Evolutionary conservation across 1,140 invertebrate species (phyloP).

Genomic region (Hypsibius dujardini): DNA sequence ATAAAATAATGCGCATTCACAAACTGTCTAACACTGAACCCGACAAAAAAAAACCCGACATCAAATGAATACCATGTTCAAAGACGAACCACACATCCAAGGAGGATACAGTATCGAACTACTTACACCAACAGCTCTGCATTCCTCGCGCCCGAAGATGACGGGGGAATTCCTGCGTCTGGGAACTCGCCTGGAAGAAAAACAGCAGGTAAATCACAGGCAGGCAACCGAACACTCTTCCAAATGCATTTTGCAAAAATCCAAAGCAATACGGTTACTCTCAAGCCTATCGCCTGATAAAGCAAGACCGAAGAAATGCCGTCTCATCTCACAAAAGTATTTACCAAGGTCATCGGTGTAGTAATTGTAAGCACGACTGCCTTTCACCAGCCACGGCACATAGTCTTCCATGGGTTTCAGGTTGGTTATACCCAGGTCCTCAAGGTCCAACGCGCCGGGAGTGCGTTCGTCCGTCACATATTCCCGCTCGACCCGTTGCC

Average conservation of each 20-base stretch:
- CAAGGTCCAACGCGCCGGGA: not conserved
- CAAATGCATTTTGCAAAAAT: too few relatives aligned
- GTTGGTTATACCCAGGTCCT: not conserved
- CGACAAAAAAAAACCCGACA: too few relatives aligned
- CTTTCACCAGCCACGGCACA: not conserved
- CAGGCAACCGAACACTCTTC: not conserved
- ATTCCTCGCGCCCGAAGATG: not conserved
- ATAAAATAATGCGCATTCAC: too few relatives aligned
- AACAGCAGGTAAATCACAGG: not conserved
- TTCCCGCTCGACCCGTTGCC: not conserved
- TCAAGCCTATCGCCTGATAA: too few relatives aligned
- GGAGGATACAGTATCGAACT: too few relatives aligned
- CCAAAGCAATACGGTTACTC: too few relatives aligned
- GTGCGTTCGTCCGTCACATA: constrained; percentile 7
- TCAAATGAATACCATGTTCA: too few relatives aligned
- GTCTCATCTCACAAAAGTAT: too few relatives aligned
- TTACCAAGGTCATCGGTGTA: constrained; percentile 7
- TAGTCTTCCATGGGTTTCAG: constrained; percentile 5
- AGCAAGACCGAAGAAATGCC: too few relatives aligned
- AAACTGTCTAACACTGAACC: too few relatives aligned
- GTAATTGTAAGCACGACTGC: not conserved
- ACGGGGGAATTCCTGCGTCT: not conserved
- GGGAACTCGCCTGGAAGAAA: not conserved
- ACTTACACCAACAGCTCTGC: too few relatives aligned
- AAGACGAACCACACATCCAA: too few relatives aligned